Conservation (phyloP, 2,888 invertebrate species). For the Hydraecia micacea region DNA sequence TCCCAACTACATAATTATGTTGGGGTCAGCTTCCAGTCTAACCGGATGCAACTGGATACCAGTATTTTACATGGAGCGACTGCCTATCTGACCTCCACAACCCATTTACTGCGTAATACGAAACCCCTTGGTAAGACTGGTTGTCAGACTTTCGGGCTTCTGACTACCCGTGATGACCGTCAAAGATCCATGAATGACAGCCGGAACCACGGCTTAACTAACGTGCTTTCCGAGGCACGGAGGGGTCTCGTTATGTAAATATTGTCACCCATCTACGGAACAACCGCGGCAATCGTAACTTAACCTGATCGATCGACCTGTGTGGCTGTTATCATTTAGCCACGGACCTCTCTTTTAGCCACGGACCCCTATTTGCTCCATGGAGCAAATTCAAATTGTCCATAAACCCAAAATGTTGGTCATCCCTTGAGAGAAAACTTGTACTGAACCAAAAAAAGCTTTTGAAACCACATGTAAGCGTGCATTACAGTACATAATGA, state of each 20-base stretch:
- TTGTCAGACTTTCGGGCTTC: too few relatives aligned
- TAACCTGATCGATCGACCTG: too few relatives aligned
- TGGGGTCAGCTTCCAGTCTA: background rate
- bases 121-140: too few relatives aligned
- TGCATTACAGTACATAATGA: constrained; percentile 50
- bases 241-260: too few relatives aligned
- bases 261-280: too few relatives aligned
- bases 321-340: too few relatives aligned
- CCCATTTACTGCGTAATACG: background rate
- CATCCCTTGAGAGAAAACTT: constrained; percentile 53
- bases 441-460: constrained; percentile 50
- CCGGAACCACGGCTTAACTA: too few relatives aligned
- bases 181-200: background rate
- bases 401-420: constrained; percentile 26
- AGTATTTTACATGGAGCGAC: background rate
- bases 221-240: too few relatives aligned
- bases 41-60: background rate
- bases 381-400: constrained; percentile 22
- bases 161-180: background rate
- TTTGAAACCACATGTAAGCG: constrained; percentile 58
- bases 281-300: too few relatives aligned
- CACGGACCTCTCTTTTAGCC: too few relatives aligned
- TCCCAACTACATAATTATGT: too few relatives aligned
- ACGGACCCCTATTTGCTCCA: too few relatives aligned
- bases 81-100: background rate